phyloP scores from a whole-genome alignment of 2,888 invertebrate genomes.

The Monoplex corrugatus region DNA sequence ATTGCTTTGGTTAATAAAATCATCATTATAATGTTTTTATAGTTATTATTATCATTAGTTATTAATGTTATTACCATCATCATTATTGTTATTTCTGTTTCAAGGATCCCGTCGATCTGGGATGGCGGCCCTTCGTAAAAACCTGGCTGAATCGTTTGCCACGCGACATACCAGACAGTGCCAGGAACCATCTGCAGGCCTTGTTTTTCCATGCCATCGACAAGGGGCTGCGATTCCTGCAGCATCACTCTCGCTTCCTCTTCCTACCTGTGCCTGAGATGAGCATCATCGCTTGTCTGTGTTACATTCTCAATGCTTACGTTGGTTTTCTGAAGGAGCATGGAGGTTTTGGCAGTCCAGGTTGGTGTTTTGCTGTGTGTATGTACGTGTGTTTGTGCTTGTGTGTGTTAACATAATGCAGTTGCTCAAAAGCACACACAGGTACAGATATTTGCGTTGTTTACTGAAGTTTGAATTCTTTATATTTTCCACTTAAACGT shows the following conservation, averaged over 20 bases:
- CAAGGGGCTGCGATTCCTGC: conserved; percentile 76
- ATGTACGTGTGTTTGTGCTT: background rate
- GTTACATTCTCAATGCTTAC: conserved; percentile 78
- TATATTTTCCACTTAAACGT: too few relatives aligned
- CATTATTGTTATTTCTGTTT: conserved; percentile 9
- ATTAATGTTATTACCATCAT: too few relatives aligned
- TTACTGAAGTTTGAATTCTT: too few relatives aligned
- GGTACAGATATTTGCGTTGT: background rate
- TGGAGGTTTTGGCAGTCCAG: conserved; percentile 80
- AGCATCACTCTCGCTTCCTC: conserved; percentile 70
- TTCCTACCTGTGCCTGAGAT: conserved; percentile 76
- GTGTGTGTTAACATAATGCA: too few relatives aligned
- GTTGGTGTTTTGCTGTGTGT: conserved; percentile 56
- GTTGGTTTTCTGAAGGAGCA: conserved; percentile 78
- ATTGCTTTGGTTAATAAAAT: too few relatives aligned
- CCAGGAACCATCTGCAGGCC: conserved; percentile 74
- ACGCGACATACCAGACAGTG: conserved; percentile 78
- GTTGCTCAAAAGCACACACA: too few relatives aligned
- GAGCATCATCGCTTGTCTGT: conserved; percentile 75
- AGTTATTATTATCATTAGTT: background rate
- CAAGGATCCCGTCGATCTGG: conserved; percentile 80
- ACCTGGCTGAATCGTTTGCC: conserved; percentile 79
- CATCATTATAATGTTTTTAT: background rate
- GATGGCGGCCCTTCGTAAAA: conserved; percentile 80
- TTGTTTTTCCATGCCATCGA: conserved; percentile 79